phyloP scores from a whole-genome alignment of 2,113 vertebrate species.

The Aptenodytes patagonicus region DNA sequence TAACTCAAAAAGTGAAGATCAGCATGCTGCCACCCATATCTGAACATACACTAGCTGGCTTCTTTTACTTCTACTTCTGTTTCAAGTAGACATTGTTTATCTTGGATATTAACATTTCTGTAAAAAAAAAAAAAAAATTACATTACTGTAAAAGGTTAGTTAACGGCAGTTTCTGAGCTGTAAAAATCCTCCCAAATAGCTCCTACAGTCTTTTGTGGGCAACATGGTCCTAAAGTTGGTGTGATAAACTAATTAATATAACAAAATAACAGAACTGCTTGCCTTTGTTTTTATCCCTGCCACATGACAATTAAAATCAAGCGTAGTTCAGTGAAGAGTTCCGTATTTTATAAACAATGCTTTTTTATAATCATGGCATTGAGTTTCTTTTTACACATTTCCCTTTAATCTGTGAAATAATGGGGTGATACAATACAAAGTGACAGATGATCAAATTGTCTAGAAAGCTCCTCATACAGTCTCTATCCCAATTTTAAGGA shows the following conservation, averaged over 20 bases:
- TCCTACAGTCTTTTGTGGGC: not conserved
- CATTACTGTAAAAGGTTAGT: not conserved
- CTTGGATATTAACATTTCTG: not conserved
- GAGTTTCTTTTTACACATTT: not conserved
- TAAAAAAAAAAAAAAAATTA: not conserved
- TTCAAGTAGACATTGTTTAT: not conserved
- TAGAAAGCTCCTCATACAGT: not conserved
- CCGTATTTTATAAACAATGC: not conserved
- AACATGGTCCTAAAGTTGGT: not conserved
- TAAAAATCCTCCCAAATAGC: not conserved
- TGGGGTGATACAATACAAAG: not conserved
- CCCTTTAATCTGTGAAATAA: slow-evolving; percentile 14
- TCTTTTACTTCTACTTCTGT: not conserved
- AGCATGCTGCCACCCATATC: not conserved
- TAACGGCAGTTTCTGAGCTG: slow-evolving; percentile 1
- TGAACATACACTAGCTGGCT: not conserved
- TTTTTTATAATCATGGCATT: not conserved
- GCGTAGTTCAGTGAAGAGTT: not conserved
- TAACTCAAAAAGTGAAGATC: not conserved
- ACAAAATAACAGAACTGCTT: not conserved
- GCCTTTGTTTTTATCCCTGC: not conserved
- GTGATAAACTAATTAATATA: not conserved
- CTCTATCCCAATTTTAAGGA: slow-evolving; percentile 45
- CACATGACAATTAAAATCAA: not conserved
- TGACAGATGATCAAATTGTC: slow-evolving; percentile 35